Percentiles rank a stretch among this genome's conserved stretches.
These are phyloP conservation scores for Ephialtes manifestator DNA, from an alignment of 2,888 invertebrate genomes.

Conservation along the genomic window DNA sequence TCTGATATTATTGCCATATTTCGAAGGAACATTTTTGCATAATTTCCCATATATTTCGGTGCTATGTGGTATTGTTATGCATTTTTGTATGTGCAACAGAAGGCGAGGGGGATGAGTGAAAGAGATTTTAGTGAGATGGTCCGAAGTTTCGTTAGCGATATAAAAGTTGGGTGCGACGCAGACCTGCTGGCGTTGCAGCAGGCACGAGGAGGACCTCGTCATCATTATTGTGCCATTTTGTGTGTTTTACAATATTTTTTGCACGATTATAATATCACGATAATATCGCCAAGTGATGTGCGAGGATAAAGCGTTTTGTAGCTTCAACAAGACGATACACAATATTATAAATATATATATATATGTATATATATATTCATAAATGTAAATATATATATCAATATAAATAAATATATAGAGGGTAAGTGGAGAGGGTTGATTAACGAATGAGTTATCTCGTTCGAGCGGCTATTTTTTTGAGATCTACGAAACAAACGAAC, in stretches of 20 bases:
- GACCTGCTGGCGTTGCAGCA: slow-evolving; percentile 70
- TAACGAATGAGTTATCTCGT: slow-evolving; percentile 55
- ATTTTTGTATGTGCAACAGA: slow-evolving; percentile 46
- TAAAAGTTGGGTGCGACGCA: slow-evolving; percentile 60
- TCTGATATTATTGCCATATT: no score
- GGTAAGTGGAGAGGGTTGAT: slow-evolving; percentile 68
- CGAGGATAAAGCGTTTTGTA: slow-evolving; percentile 55
- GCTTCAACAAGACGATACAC: slow-evolving; percentile 49
- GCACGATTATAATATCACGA: slow-evolving; percentile 26
- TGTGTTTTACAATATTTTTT: slow-evolving; percentile 46
- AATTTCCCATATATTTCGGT: no score
- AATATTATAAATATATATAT: slow-evolving; percentile 34
- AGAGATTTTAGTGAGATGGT: slow-evolving; percentile 52
- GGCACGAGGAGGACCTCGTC: slow-evolving; percentile 66
- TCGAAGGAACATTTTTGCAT: no score
- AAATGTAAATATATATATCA: slow-evolving; percentile 50
- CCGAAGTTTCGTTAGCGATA: slow-evolving; percentile 24
- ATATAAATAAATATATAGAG: slow-evolving; percentile 54
- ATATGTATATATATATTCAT: slow-evolving; percentile 38
- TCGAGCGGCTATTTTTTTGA: slow-evolving; percentile 57
- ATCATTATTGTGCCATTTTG: slow-evolving; percentile 57
- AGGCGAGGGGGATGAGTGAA: slow-evolving; percentile 52
- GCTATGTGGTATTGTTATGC: neutral
- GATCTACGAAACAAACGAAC: slow-evolving; percentile 54
- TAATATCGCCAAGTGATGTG: slow-evolving; percentile 60